Percentiles rank a stretch among this genome's conserved stretches.
Evolutionary conservation across 2,888 invertebrate species (phyloP).

Genomic region (Baccha elongata): DNA sequence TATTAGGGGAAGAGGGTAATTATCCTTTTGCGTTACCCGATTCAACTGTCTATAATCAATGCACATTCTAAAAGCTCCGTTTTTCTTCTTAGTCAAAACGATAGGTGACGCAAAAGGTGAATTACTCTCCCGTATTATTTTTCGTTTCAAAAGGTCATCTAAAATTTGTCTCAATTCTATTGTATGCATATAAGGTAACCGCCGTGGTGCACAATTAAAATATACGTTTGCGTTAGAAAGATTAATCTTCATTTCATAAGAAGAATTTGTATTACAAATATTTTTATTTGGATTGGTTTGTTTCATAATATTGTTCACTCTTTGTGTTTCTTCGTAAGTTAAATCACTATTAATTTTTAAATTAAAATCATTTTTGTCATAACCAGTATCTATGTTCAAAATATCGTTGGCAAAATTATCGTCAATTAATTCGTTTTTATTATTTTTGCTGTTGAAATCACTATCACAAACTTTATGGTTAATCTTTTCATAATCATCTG

Average conservation of each 20-base stretch:
- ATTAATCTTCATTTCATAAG: slow-evolving; percentile 12
- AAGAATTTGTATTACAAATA: background rate
- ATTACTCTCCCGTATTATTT: background rate
- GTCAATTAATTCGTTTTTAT: background rate
- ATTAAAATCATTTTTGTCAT: slow-evolving; percentile 22
- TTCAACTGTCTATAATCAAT: too few species aligned
- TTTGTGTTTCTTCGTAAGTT: slow-evolving; percentile 9
- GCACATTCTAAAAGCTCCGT: too few species aligned
- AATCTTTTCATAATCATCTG: background rate
- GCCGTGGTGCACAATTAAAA: slow-evolving; percentile 21
- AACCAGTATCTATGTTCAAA: slow-evolving; percentile 4
- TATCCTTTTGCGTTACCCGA: too few species aligned
- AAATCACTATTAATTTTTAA: slow-evolving; percentile 1
- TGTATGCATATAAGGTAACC: background rate
- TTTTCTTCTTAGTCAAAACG: too few species aligned
- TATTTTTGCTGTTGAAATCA: slow-evolving; percentile 7
- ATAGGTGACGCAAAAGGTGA: too few species aligned
- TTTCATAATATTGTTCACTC: slow-evolving; percentile 8
- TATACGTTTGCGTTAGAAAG: background rate
- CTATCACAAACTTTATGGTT: slow-evolving; percentile 1
- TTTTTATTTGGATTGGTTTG: slow-evolving; percentile 17
- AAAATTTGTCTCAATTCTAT: slow-evolving; percentile 9
- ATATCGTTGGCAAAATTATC: slow-evolving; percentile 5
- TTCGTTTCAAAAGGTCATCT: background rate
- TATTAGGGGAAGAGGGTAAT: too few species aligned